Evolutionary conservation across 2,888 invertebrate species (phyloP), one percentile per base, ranked within the genome.

Genomic region (Lasiommata megera): DNA sequence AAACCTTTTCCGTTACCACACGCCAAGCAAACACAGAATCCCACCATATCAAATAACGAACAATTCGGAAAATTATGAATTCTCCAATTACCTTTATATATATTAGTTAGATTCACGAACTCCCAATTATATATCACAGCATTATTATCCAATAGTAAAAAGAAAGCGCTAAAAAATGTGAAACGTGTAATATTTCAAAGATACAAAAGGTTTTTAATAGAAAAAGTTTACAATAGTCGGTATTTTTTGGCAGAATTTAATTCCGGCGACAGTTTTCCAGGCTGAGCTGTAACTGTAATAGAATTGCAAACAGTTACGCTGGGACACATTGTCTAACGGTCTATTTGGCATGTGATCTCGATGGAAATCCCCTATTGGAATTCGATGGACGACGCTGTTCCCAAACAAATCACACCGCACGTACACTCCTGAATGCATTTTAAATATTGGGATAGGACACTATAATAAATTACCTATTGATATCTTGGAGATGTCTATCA

Each of bases 291-390:
- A 38, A 37, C 50, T 14, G 18, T 48, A 48, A 48, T 36, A 48
- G 50, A 50, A 50, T 28, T 28, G 28, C 50, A 50, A 37, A 50
- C 51, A 40, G 29, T 14, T 41, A 40, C 38, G 16, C 29, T 14
- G 18, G 53, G 34, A 41, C 6, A 43, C 53, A 43, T 53, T 43
- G 53, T 53, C 53, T 43, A 43, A 34, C 53, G 41, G 18, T 53
- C 18, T 53, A 41, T 53, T 53, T 53, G 53, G 53, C 36, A 36
- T 53, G 34, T 37, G 50, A 62, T 54, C 48, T 54, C 50, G 51
- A 71, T 67, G 68, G 79, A 74, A 76, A 80, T 80, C 73, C 77
- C 77, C 74, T 68, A 73, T 74, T 71, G 70, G 69, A 61, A 74
- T 74, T 72, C 73, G 64, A 69, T 66, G 68, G 67, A 67, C 64